Percentiles rank a stretch among this genome's conserved stretches.
Evolutionary conservation across 2,113 vertebrate species (phyloP).

Genomic region (Eublepharis macularius): DNA sequence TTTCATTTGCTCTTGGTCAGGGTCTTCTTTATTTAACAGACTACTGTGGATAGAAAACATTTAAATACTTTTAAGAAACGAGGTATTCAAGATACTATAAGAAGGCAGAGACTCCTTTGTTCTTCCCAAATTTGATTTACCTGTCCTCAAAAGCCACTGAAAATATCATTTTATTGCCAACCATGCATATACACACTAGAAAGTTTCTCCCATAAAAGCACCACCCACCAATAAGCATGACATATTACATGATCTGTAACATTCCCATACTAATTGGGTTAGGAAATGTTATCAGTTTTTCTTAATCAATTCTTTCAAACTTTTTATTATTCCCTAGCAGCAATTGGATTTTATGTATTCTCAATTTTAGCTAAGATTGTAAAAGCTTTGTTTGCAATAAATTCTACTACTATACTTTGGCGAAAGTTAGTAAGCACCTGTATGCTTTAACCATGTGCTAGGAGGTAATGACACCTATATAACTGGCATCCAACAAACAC

Average conservation of each 20-base stretch:
- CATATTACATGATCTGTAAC: background rate
- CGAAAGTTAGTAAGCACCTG: background rate
- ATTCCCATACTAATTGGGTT: background rate
- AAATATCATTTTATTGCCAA: background rate
- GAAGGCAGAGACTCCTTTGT: background rate
- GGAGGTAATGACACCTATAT: background rate
- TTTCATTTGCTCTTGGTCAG: slow-evolving; percentile 61
- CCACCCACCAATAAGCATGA: background rate
- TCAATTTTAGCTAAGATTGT: too few relatives aligned
- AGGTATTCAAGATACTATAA: background rate
- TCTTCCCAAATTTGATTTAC: background rate
- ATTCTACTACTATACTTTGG: background rate
- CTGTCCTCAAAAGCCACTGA: fast-evolving
- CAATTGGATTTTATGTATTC: too few relatives aligned
- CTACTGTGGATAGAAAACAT: slow-evolving; percentile 59
- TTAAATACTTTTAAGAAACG: background rate
- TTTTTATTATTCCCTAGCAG: too few relatives aligned
- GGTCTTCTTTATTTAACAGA: slow-evolving; percentile 41
- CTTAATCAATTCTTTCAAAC: too few relatives aligned
- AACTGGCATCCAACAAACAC: background rate
- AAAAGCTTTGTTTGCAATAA: too few relatives aligned
- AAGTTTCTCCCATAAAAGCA: too few relatives aligned
- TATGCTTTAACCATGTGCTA: background rate
- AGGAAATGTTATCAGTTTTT: too few relatives aligned
- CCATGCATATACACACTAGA: background rate